Evolutionary conservation across 2,797 vertebrate species (phyloP), one percentile per base, ranked within the genome.

Genomic region (Anguilla obscura): DNA sequence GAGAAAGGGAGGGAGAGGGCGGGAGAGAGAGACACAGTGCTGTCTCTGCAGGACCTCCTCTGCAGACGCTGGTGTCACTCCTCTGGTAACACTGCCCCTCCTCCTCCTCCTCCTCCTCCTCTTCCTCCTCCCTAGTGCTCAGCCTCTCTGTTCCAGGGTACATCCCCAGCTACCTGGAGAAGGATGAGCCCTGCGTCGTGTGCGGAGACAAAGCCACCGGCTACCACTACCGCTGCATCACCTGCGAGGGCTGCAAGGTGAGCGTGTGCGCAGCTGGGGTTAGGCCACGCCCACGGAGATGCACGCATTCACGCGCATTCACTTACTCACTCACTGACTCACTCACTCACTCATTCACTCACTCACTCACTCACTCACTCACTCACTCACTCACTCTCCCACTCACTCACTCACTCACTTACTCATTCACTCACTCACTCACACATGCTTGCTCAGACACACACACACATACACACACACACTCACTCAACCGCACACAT

Each of bases 221-320:
- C 89, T 99, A 99, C 96, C 98, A 99, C 96, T 99, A 99, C 95
- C 97, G 98, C 94, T 99, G 98, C 96, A 99, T 99, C 95, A 99
- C 98, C 95, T 99, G 98, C 87, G 98, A 99, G 96, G 98, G 98
- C 95, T 99, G 98, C 96, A 99, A 99, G 98, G 98, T 99, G 94
- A n/a, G 58, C 36, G 2, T 40, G 24, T n/a, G 33, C 36, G 58
- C 21, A 0, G 18, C 60, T 0, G 8, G 27, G 7, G 1, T 18
- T 6, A 36, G 21, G 5, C 14, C 8, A 9, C 5, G 33, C 24
- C 71, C 12, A 36, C 9, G 71, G 71, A 76, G 27, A 36, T 4
- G 60, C 24, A 40, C 30, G 54, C 30, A 54, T 40, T 40, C 36
- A 40, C 3, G 36, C 36, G 3, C 36, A 40, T 3, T 3, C 36